Base-by-base conservation (phyloP, 2,888 invertebrate species). In the Cantharis nigra region DNA sequence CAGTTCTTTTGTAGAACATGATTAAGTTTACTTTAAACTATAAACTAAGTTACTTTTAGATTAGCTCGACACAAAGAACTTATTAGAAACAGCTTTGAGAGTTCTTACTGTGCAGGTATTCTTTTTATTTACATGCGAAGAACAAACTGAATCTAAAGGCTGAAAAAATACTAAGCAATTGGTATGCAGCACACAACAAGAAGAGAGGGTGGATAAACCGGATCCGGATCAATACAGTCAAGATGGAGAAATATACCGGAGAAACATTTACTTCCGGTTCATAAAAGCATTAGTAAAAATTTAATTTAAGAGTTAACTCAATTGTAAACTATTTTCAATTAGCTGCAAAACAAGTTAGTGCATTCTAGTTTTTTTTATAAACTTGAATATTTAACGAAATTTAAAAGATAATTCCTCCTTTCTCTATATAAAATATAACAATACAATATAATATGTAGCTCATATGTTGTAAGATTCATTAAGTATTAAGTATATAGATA, bases 171-270 rank as follows among this genome's bases (percentile, higher is more conserved):
- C 89, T 89, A 90, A 89, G 89, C 90, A 90, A 91, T 91, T 91
- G 90, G 90, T 91, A 91, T 91, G 90, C 91, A 91, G 90, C 90
- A 89, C 90, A 91, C 90, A 90, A 90, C 90, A 89, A 89, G 85
- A 85, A 83, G 86, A 81, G 84, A 84, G 83, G 85, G 84, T 83
- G 87, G 88, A 87, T 89, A 89, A 88, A 89, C 89, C 88, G 88
- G 89, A 89, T 87, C 88, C 86, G 86, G 88, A 88, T 88, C 88
- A 88, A 89, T 88, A 88, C 88, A 85, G 80, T 85, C 87, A 87
- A 88, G 87, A 88, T 86, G 87, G 87, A 87, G 87, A 87, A 86
- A 87, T 86, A 86, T 86, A 86, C 85, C 85, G 85, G 84, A 85
- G 85, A 84, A 86, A 87, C 85, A 86, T 85, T 85, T 84, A 85